Conservation (phyloP, 2,888 invertebrate genomes). For the Deilephila porcellus region DNA sequence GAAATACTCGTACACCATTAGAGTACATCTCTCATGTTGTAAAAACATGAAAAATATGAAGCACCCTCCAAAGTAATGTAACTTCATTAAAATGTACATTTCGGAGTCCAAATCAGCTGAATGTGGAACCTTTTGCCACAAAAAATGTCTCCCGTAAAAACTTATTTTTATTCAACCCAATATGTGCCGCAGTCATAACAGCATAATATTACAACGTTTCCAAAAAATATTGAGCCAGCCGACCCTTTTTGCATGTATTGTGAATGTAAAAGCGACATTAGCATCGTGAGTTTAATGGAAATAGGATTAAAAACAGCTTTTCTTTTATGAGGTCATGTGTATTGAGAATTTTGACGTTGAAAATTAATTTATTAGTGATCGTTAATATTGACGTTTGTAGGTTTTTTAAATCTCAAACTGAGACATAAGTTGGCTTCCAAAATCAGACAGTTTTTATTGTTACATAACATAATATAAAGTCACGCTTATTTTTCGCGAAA, state of each 20-base stretch:
- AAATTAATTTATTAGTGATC: too few species aligned
- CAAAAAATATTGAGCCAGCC: neutral
- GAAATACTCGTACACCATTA: too few species aligned
- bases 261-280: constrained; percentile 19
- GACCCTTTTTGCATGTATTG: constrained; percentile 18
- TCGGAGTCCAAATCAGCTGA: constrained; percentile 22
- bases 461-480: too few species aligned
- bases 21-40: neutral
- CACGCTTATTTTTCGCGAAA: too few species aligned
- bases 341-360: too few species aligned
- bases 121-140: constrained; percentile 37
- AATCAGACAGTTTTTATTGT: too few species aligned
- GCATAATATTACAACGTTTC: constrained; percentile 20
- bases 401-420: too few species aligned
- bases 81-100: constrained; percentile 36
- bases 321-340: neutral
- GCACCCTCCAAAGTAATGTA: constrained; percentile 34
- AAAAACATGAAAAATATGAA: constrained; percentile 22
- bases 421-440: too few species aligned
- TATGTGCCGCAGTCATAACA: constrained; percentile 13
- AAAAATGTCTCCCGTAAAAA: constrained; percentile 37
- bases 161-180: constrained; percentile 35
- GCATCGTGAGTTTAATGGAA: neutral
- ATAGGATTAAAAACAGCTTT: neutral
- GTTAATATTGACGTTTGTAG: too few species aligned